Conservation (phyloP, 2,113 vertebrate species). For the Procavia capensis region DNA sequence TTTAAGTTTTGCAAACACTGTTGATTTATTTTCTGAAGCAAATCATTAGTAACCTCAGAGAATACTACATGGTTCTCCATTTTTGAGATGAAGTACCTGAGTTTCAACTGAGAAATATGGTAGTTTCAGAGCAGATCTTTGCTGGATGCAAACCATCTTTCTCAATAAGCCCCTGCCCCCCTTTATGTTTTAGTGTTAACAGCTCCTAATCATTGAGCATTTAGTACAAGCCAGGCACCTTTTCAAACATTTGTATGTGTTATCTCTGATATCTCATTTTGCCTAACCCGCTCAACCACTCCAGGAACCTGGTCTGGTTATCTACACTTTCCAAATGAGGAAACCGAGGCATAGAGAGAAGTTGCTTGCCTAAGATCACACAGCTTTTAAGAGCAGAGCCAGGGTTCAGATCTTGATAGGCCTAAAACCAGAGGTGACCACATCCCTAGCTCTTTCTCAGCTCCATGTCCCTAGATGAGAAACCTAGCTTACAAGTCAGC, state of each 20-base stretch:
- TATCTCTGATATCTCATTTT: neutral
- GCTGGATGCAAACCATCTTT: slow-evolving; percentile 24
- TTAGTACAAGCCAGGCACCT: neutral
- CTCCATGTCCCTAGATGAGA: neutral
- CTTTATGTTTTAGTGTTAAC: neutral
- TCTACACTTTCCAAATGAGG: neutral
- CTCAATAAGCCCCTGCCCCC: neutral
- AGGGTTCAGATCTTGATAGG: neutral
- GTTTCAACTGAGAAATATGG: slow-evolving; percentile 58
- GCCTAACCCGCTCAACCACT: neutral
- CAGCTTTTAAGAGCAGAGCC: neutral
- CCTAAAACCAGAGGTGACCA: neutral
- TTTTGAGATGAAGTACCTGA: slow-evolving; percentile 49
- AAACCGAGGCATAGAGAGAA: neutral
- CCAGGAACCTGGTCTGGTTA: neutral
- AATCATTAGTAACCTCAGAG: slow-evolving; percentile 25
- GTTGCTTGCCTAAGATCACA: neutral
- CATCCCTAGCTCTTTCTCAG: neutral
- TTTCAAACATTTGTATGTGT: neutral
- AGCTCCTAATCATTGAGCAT: neutral
- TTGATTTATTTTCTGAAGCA: slow-evolving; percentile 53
- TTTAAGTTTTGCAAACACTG: slow-evolving; percentile 38
- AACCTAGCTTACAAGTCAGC: neutral
- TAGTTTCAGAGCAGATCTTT: neutral
- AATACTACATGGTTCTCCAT: slow-evolving; percentile 2